These are phyloP conservation scores for Gopherus flavomarginatus DNA, from an alignment of 2,113 vertebrate genomes.

Conservation along the genomic window DNA sequence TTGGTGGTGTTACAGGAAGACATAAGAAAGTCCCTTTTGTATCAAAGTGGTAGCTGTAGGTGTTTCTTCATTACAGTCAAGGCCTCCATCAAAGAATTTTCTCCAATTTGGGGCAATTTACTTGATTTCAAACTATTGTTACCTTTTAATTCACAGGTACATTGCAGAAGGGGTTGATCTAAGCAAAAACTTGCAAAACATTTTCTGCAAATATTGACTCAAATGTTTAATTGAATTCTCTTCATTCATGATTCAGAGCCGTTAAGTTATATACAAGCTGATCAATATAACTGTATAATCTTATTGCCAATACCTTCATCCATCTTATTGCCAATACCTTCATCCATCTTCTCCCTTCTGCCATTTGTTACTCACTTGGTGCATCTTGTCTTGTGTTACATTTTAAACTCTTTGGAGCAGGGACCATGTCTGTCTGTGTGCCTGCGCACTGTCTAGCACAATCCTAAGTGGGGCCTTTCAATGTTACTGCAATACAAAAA, in stretches of 20 bases:
- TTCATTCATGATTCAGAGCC: neutral
- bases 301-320: neutral
- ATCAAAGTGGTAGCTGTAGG: no score
- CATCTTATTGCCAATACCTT: neutral
- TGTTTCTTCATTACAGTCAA: neutral
- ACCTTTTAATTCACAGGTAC: neutral
- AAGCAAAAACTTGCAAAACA: neutral
- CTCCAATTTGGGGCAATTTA: neutral
- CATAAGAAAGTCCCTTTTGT: neutral
- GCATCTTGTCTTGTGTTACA: neutral
- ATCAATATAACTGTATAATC: neutral
- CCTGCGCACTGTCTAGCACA: neutral
- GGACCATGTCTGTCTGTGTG: neutral
- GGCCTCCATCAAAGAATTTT: neutral
- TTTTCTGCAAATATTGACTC: neutral
- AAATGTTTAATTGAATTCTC: neutral
- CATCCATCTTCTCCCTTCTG: neutral
- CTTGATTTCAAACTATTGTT: neutral
- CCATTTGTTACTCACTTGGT: neutral
- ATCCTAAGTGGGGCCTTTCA: neutral
- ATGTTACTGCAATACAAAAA: neutral
- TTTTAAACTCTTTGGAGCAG: neutral
- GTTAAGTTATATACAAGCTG: neutral
- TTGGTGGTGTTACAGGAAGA: constrained; percentile 15
- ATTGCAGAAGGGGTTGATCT: neutral